Evolutionary conservation across 2,113 vertebrate genomes (phyloP), one percentile per base, ranked within the genome.

Genomic region (Poeciliopsis occidentalis): DNA sequence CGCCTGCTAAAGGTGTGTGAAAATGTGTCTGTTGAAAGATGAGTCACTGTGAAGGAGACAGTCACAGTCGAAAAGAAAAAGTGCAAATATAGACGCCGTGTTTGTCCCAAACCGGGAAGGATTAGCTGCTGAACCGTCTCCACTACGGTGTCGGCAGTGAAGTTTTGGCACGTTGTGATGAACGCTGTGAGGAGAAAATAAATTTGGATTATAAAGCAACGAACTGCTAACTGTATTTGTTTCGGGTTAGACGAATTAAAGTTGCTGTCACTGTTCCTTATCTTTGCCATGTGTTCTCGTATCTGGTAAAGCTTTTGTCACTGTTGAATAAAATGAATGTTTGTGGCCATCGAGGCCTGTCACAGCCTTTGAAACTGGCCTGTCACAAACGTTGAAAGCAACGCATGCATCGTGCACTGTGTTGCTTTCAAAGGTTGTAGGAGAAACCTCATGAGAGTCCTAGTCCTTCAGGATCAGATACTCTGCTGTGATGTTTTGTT

Each of bases 31-130:
- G 63, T 65, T 62, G 79, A 78, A 67, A 32, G 74, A 91, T 91
- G 87, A 91, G 84, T 91, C 87, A 88, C 83, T 62, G 81, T 22
- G 51, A 76, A 78, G 60, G 67, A 86, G 87, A 81, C 71, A 69
- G 82, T 78, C 67, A 26, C 37, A 60, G 60, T 64, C 64, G 47
- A 84, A 65, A 75, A 60, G 39, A 82, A 44, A 80, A 80, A 62
- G 80, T 86, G 37, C 78, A 85, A 86, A 90, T 27, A 82, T 39
- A 72, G 32, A 76, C 37, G 51, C 37, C 32, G 37, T 87, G 76
- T 84, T 76, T 86, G 73, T 89, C 69, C 75, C 76, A 39, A 85
- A 73, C 37, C 61, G 74, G 75, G 70, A 57, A 30, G 22, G 73
- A 83, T 81, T 81, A 74, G 65, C 67, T 64, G 57, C 67, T 60